Evolutionary conservation across 2,888 invertebrate species (phyloP).

Genomic region (Drosophila dives): DNA sequence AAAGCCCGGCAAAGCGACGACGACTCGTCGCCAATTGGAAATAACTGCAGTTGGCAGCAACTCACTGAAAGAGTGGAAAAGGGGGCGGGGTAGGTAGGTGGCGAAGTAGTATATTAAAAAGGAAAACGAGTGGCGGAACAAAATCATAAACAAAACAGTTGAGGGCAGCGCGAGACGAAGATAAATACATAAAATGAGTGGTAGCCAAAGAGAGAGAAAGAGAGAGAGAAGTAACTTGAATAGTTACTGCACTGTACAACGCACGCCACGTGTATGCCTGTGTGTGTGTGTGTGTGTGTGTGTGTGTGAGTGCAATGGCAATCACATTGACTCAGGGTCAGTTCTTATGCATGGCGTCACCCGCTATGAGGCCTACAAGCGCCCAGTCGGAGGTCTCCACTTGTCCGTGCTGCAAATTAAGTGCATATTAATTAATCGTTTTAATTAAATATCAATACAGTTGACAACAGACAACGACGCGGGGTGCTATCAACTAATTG

Average conservation of each 20-base stretch:
- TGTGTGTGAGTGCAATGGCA: conserved; percentile 43
- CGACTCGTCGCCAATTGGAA: conserved; percentile 73
- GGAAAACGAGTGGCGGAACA: conserved; percentile 59
- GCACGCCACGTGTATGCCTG: conserved; percentile 1
- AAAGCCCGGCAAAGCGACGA: conserved; percentile 48
- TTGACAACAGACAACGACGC: conserved; percentile 42
- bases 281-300: conserved; percentile 9
- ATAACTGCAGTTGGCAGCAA: conserved; percentile 75
- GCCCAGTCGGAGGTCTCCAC: conserved; percentile 62
- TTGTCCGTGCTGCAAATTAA: conserved; percentile 59
- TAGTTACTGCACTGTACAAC: conserved; percentile 19
- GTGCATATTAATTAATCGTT: conserved; percentile 73
- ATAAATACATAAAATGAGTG: neutral
- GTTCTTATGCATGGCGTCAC: conserved; percentile 63
- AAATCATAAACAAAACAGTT: conserved; percentile 73
- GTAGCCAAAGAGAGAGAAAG: conserved; percentile 3
- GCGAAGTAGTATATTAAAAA: conserved; percentile 21
- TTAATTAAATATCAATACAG: conserved; percentile 73
- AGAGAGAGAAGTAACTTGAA: conserved; percentile 27
- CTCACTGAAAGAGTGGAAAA: conserved; percentile 4
- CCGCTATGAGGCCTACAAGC: conserved; percentile 47
- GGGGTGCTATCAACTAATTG: conserved; percentile 32
- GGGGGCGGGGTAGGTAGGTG: neutral
- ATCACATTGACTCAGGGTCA: conserved; percentile 53
- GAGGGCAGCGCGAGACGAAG: conserved; percentile 15